Percentiles rank a stretch among this genome's conserved stretches.
These are phyloP conservation scores for Exephanes ischioxanthus DNA, from an alignment of 2,888 invertebrate species.

Conservation along the genomic window DNA sequence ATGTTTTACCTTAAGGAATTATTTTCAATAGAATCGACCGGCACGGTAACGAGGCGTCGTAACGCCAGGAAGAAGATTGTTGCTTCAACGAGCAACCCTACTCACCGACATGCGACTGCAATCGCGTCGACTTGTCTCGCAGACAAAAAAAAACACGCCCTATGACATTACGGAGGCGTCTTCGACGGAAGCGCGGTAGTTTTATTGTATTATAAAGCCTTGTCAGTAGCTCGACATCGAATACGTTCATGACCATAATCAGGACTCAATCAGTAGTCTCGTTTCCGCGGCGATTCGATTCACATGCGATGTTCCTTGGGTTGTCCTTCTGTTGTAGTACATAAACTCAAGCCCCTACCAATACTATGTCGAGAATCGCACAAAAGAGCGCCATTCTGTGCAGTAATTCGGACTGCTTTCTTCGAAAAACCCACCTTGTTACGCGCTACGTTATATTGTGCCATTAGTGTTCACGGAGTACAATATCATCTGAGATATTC, in stretches of 20 bases:
- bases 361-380: neutral
- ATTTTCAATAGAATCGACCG: conserved; percentile 12
- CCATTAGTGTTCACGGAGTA: neutral
- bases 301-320: neutral
- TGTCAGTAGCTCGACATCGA: neutral
- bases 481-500: neutral
- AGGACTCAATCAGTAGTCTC: neutral
- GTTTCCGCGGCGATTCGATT: neutral
- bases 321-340: neutral
- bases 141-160: neutral
- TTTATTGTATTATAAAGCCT: neutral
- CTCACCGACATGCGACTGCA: neutral
- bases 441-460: neutral
- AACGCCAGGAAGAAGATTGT: conserved; percentile 44
- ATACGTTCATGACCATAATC: neutral
- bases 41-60: conserved; percentile 50
- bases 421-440: conserved; percentile 3
- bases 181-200: neutral
- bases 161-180: neutral
- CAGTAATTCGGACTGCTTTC: neutral
- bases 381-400: neutral
- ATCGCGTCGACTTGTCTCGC: neutral
- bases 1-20: neutral
- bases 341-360: neutral
- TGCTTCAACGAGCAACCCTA: neutral